Percentiles rank a stretch among this genome's conserved stretches.
Evolutionary conservation across 1,140 invertebrate genomes (phyloP).

Genomic region (Drosophila pallidifrons): DNA sequence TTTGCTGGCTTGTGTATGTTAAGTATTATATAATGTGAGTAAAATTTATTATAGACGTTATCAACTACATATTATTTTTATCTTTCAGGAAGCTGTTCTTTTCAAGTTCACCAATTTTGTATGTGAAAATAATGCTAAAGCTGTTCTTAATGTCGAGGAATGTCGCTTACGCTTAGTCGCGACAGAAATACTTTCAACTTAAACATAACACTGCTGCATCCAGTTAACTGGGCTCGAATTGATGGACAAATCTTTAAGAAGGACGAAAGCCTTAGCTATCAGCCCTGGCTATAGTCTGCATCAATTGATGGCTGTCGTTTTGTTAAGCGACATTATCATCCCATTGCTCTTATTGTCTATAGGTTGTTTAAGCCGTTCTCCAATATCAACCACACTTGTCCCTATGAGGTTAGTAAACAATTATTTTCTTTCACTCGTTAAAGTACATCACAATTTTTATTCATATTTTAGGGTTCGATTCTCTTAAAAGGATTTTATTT

Average conservation of each 20-base stretch:
- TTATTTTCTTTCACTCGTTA: not conserved
- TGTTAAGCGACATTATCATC: slow-evolving; percentile 2
- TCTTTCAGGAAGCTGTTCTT: not conserved
- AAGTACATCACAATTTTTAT: too few species aligned
- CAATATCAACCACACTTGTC: slow-evolving; percentile 16
- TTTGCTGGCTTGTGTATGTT: too few species aligned
- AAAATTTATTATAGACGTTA: too few species aligned
- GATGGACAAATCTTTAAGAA: slow-evolving; percentile 7
- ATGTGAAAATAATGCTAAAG: not conserved
- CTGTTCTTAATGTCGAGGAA: not conserved
- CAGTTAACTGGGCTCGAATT: not conserved
- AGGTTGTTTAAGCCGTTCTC: not conserved
- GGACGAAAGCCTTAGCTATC: not conserved
- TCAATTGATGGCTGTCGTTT: slow-evolving; percentile 16
- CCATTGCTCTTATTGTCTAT: slow-evolving; percentile 7
- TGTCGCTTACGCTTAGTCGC: slow-evolving; percentile 6
- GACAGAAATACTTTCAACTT: slow-evolving; percentile 2
- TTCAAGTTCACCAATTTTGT: slow-evolving; percentile 7
- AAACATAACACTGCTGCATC: not conserved
- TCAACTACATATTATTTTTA: not conserved
- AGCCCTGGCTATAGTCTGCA: slow-evolving; percentile 14
- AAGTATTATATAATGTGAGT: too few species aligned
- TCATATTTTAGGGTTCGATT: not conserved
- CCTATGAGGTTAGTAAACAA: not conserved
- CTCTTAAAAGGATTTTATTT: not conserved